Percentiles rank a stretch among this genome's conserved stretches.
Evolutionary conservation across 2,113 vertebrate genomes (phyloP).

Genomic region (Talpa occidentalis): DNA sequence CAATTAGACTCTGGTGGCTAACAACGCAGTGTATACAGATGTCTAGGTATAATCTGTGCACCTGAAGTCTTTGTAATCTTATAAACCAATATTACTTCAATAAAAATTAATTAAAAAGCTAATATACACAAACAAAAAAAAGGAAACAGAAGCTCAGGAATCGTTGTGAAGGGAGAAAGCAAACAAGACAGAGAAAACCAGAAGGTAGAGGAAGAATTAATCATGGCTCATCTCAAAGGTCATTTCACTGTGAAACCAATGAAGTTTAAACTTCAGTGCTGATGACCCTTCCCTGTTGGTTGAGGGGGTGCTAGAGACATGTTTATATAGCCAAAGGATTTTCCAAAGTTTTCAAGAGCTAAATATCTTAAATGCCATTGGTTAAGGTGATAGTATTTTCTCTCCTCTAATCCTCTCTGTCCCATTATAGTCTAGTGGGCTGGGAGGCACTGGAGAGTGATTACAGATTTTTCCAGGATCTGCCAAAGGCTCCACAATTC

Average conservation of each 20-base stretch:
- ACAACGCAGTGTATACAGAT: not conserved
- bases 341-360: not conserved
- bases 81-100: not conserved
- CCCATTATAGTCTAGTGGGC: not conserved
- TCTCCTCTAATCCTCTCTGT: not conserved
- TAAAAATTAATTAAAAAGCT: no score
- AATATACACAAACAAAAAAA: not conserved
- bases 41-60: not conserved
- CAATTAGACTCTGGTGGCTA: not conserved
- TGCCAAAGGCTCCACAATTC: not conserved
- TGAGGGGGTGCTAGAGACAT: not conserved
- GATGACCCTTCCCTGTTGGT: not conserved
- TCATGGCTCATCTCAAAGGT: not conserved
- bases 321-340: not conserved
- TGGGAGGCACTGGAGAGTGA: not conserved
- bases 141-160: not conserved
- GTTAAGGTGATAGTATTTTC: not conserved
- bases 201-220: not conserved
- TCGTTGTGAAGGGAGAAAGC: not conserved
- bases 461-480: not conserved
- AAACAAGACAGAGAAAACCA: not conserved
- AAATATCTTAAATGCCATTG: not conserved
- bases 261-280: not conserved
- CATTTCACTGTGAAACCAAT: not conserved
- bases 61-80: not conserved